Base-by-base conservation (phyloP, 2,888 invertebrate genomes). In the Papilio protenor region DNA sequence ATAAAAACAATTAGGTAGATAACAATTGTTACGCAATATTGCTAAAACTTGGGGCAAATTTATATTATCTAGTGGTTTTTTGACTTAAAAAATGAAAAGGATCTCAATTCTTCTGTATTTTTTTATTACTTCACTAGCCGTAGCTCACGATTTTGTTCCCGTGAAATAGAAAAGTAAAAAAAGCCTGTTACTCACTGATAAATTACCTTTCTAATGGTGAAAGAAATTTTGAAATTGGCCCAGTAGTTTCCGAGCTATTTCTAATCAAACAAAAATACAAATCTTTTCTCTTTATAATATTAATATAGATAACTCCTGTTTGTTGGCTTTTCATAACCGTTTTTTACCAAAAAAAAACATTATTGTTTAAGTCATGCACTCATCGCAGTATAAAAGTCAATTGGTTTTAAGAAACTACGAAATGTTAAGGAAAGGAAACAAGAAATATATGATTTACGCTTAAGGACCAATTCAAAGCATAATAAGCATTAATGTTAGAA, bases 401-500 rank as follows among this genome's bases (percentile, higher is more conserved):
- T 27, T 59, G 27, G 27, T 59, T 59, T 21, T 11, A 27, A 27
- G n/a, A 11, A 59, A 23, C 40, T n/a, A 11, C 10, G 2, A 1
- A 12, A 18, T 40, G 10, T 18, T 8, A 10, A 66, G 6, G 10
- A 18, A n/a, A 2, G 2, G 2, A 66, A 69, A 12, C 66, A 69
- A 21, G 11, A 45, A n/a, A 45, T 11, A 66, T n/a, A 55, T 11
- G 8, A 10, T 23, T 23, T 23, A 10, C 12, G 21, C 12, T 21
- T 45, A 12, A 21, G 21, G 21, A n/a, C 4, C 11, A n/a, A 0
- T 11, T 45, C 66, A 69, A 69, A 64, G 21, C 45, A 4, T n/a
- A 45, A 66, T 45, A 66, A 66, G 66, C 45, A 45, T n/a, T 40
- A 33, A 40, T 21, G 11, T 69, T 69, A 69, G 66, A n/a, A 40